Percentiles rank a stretch among this genome's conserved stretches.
These are phyloP conservation scores for Amphibalanus amphitrite DNA, from an alignment of 1,140 invertebrate genomes.

Conservation along the genomic window DNA sequence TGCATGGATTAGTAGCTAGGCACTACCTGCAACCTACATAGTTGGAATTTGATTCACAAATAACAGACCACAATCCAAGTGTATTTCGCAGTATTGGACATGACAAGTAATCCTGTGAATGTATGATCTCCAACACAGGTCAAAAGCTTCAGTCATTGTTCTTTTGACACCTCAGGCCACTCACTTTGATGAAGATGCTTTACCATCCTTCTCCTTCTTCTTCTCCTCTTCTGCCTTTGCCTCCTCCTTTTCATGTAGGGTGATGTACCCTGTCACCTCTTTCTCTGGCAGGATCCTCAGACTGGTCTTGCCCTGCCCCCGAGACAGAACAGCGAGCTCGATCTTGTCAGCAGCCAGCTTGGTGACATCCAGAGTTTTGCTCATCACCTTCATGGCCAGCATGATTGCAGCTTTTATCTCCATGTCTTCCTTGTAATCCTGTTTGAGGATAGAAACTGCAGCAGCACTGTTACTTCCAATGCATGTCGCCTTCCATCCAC, in stretches of 20 bases:
- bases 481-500: slow-evolving; percentile 99
- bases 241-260: slow-evolving; percentile 75
- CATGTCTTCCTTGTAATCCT: slow-evolving; percentile 92
- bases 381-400: slow-evolving; percentile 87
- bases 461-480: slow-evolving; percentile 97
- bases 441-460: slow-evolving; percentile 92
- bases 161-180: background rate
- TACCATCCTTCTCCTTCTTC: slow-evolving; percentile 29
- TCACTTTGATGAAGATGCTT: background rate
- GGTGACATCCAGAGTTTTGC: slow-evolving; percentile 96
- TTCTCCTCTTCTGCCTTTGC: slow-evolving; percentile 43
- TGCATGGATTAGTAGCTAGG: too few relatives aligned
- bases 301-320: slow-evolving; percentile 63
- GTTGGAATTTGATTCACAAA: too few relatives aligned
- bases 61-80: too few relatives aligned
- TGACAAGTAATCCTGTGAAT: background rate
- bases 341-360: slow-evolving; percentile 92
- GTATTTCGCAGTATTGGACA: background rate
- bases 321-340: slow-evolving; percentile 78
- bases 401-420: slow-evolving; percentile 68
- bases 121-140: background rate
- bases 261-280: slow-evolving; percentile 73
- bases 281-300: slow-evolving; percentile 59
- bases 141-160: background rate
- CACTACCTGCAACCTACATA: too few relatives aligned